Base-by-base conservation (phyloP, 2,113 vertebrate genomes). In the Brachyhypopomus gauderio region DNA sequence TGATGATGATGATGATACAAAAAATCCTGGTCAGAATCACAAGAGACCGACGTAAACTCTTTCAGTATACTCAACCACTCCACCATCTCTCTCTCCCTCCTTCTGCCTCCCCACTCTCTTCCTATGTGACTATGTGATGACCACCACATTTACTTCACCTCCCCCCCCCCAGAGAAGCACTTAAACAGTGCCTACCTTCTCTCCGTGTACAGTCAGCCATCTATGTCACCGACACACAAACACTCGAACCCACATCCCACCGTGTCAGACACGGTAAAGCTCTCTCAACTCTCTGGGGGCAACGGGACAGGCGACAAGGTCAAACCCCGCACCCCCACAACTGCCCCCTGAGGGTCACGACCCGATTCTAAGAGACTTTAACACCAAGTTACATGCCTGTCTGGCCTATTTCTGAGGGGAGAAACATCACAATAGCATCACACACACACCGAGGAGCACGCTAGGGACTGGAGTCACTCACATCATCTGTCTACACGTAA, bases 261-360 rank as follows among this genome's bases (percentile, higher is more conserved):
- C 72, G 41, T 48, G 59, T 17, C 58, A 69, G 83, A 86, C 85
- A 85, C 38, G 48, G 73, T 80, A 85, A 85, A 83, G 85, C 85
- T 86, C 83, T 86, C 83, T 78, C 45, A 25, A 52, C 64, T 86
- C 83, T 77, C 85, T 4, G 70, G 71, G 77, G 85, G 74, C 22
- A 69, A 60, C 20, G 75, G 69, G 72, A 52, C 81, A 77, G 80
- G 80, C 73, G 74, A 67, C 66, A 63, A 77, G 83, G 83, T 85
- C 85, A 85, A 41, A 75, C 56, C 71, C 55, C 30, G 22, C 25
- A 73, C 69, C 19, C 5, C 22, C 38, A 78, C 30, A 72, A n/a
- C 58, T 80, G 22, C 9, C 80, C 83, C 79, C 20, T 27, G 62
- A 58, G 77, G 70, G 67, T 69, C 23, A 58, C 7, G 45, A 76